Evolutionary conservation across 2,888 invertebrate species (phyloP).

Genomic region (Tachina lurida): DNA sequence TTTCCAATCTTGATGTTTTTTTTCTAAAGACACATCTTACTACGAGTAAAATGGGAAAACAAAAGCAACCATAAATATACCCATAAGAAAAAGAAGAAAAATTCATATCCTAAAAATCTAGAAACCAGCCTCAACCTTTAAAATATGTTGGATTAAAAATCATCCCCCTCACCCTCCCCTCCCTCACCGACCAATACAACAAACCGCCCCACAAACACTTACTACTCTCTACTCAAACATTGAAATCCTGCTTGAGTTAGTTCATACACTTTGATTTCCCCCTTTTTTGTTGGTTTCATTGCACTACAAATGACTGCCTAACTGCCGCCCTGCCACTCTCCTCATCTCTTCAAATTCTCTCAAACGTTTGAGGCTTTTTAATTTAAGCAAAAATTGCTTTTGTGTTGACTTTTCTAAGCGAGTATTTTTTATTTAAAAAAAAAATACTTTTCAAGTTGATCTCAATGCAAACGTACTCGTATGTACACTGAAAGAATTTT

Average conservation of each 20-base stretch:
- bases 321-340: not conserved
- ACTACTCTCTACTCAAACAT: not conserved
- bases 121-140: constrained; percentile 23
- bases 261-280: constrained; percentile 39
- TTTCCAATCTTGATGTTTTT: not conserved
- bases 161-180: too few species aligned
- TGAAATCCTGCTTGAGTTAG: constrained; percentile 38
- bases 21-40: constrained; percentile 1
- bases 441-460: constrained; percentile 36
- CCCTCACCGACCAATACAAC: not conserved
- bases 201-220: not conserved
- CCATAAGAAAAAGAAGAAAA: constrained; percentile 28
- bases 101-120: not conserved
- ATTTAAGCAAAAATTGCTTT: constrained; percentile 14
- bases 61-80: not conserved
- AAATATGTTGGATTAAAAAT: not conserved
- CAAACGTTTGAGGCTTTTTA: constrained; percentile 26
- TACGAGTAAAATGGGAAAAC: not conserved
- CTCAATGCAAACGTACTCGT: not conserved
- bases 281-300: constrained; percentile 6
- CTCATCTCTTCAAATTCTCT: constrained; percentile 6
- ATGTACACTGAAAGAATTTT: too few species aligned
- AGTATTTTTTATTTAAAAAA: constrained; percentile 16
- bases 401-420: constrained; percentile 24
- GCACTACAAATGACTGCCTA: not conserved